Base-by-base conservation (phyloP, 2,888 invertebrate genomes). In the Drosophila lutescens region DNA sequence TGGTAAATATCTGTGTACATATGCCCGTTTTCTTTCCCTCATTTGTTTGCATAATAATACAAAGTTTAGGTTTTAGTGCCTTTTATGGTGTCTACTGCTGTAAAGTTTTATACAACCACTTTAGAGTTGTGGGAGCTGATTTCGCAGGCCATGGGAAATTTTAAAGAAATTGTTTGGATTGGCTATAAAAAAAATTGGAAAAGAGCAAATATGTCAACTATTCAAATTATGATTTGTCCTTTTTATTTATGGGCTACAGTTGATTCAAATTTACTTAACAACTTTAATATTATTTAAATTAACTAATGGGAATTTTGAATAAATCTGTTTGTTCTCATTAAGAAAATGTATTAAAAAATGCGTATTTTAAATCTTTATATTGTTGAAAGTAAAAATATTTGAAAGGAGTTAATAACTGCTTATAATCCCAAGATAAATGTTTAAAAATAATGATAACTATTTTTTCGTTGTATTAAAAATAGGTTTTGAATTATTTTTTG, bases 11-110 rank as follows among this genome's bases (percentile, higher is more conserved):
- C 30, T 30, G 8, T 30, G 30, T 26, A 26, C 26, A 26, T 26
- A 26, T 30, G 30, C 30, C 30, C 30, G 70, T 75, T 69, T 69
- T 23, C 9, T n/a, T 30, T 43, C 17, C 5, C 17, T 26, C 10
- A 12, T 66, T 54, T 86, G 85, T 86, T 88, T 88, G 79, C 87
- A 76, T 82, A 77, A 69, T 62, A 59, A 54, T 23, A 63, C 54
- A 62, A 71, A 47, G 23, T 59, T 68, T 46, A 40, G 40, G 13
- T 65, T 43, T 50, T 50, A 38, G 38, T 51, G 30, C 38, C 9
- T 13, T 71, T 47, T 58, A 63, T 63, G 62, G 26, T 13, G 12
- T 63, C 63, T 20, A 63, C 36, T 12, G 62, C 12, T 62, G 63
- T 63, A 63, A 63, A 63, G 26, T 49, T 49, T 49, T 63, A 63